Conservation (phyloP, 2,888 invertebrate genomes). For the Dascillus cervinus region DNA sequence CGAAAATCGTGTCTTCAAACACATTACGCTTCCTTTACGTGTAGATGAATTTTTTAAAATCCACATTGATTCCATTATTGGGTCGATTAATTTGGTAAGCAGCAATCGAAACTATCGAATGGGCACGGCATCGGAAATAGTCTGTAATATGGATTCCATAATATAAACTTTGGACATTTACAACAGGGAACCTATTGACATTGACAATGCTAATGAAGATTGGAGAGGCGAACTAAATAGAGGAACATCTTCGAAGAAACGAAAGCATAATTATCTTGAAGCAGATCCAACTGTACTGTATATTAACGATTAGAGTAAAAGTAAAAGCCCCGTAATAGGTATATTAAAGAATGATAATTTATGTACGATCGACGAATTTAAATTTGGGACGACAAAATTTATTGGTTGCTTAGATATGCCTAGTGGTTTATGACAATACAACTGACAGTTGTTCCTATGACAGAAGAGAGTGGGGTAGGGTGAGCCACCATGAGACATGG, state of each 20-base stretch:
- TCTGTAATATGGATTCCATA: not conserved
- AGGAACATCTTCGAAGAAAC: too few species aligned
- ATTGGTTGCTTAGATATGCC: too few species aligned
- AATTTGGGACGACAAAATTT: too few species aligned
- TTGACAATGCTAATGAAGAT: not conserved
- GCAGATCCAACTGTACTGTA: conserved; percentile 2
- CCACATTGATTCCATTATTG: too few species aligned
- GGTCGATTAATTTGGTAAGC: too few species aligned
- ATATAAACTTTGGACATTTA: not conserved
- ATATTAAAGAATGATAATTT: conserved; percentile 4
- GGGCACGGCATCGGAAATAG: too few species aligned
- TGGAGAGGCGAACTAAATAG: too few species aligned
- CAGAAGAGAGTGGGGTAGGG: too few species aligned
- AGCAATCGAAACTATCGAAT: conserved; percentile 1
- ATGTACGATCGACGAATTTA: too few species aligned
- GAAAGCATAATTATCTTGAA: not conserved
- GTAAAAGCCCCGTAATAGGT: conserved; percentile 2
- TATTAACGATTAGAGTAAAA: conserved; percentile 3
- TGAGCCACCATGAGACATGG: too few species aligned
- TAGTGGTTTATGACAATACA: too few species aligned
- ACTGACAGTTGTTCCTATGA: too few species aligned
- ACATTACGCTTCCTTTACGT: not conserved
- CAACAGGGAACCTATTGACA: not conserved
- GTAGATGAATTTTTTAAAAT: not conserved
- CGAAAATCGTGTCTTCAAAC: not conserved